These are phyloP conservation scores for Silurus aristotelis DNA, from an alignment of 2,797 vertebrate genomes.

Conservation along the genomic window DNA sequence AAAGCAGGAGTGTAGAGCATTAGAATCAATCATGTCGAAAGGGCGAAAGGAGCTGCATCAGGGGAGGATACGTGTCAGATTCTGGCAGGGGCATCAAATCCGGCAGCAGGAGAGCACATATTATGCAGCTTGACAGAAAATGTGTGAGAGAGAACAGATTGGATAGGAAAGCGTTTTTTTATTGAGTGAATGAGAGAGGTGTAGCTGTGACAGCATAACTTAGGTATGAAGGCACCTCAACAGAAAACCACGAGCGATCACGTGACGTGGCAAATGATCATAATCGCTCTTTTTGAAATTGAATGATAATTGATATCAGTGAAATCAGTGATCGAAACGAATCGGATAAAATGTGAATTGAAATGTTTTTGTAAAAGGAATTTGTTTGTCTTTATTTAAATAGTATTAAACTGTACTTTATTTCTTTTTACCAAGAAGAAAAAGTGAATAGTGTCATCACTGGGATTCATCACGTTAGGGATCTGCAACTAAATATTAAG, in stretches of 20 bases:
- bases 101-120: not conserved
- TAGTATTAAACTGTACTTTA: not conserved
- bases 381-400: not conserved
- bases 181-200: not conserved
- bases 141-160: not conserved
- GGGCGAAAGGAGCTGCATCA: not conserved
- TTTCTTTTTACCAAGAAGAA: not conserved
- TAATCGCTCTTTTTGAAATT: too few relatives aligned
- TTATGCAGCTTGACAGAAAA: not conserved
- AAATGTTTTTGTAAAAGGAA: not conserved
- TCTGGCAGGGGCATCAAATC: not conserved
- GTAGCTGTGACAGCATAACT: too few relatives aligned
- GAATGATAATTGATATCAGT: too few relatives aligned
- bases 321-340: too few relatives aligned
- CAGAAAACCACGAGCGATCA: not conserved
- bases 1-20: not conserved
- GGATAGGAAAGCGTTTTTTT: not conserved
- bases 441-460: too few relatives aligned
- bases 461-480: too few relatives aligned
- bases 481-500: not conserved
- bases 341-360: too few relatives aligned
- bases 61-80: not conserved
- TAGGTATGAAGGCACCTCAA: not conserved
- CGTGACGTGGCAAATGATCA: too few relatives aligned
- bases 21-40: not conserved